A percentile compares a stretch with the other conserved stretches of the same genome.
Evolutionary conservation across 2,888 invertebrate species (phyloP).

Genomic region (Nesidiocoris tenuis): DNA sequence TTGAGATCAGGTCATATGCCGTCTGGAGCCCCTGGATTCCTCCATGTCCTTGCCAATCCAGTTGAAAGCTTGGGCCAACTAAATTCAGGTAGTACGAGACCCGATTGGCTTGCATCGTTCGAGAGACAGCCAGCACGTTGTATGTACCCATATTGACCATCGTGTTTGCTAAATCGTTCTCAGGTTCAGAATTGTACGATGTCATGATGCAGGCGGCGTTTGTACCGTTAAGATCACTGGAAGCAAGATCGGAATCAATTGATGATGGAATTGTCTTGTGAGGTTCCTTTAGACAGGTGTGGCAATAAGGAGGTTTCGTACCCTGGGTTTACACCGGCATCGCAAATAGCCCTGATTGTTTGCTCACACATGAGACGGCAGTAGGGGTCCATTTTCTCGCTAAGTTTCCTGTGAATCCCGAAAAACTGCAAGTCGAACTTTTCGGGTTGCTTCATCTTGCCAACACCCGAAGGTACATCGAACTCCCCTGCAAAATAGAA

Average conservation of each 20-base stretch:
- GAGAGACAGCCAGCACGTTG: conserved; percentile 65
- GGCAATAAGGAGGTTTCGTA: too few relatives aligned
- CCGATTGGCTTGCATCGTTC: conserved; percentile 64
- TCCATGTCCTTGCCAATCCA: conserved; percentile 68
- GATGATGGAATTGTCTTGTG: too few relatives aligned
- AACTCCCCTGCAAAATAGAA: conserved; percentile 16
- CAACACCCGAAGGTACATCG: conserved; percentile 20
- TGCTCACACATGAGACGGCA: not conserved
- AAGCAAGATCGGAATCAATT: not conserved
- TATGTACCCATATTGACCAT: conserved; percentile 57
- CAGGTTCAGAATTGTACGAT: conserved; percentile 57
- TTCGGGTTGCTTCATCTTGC: not conserved
- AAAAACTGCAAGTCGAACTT: conserved; percentile 34
- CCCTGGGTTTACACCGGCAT: conserved; percentile 36
- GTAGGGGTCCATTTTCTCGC: conserved; percentile 27
- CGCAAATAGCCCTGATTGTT: conserved; percentile 29
- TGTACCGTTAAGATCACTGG: conserved; percentile 55
- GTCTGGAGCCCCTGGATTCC: conserved; percentile 63
- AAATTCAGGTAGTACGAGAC: conserved; percentile 62
- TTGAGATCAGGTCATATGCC: conserved; percentile 55
- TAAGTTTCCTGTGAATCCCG: conserved; percentile 33
- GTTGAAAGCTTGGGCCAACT: conserved; percentile 59
- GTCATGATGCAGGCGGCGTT: conserved; percentile 56
- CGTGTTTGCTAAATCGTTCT: conserved; percentile 50
- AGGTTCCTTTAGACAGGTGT: too few relatives aligned